Conservation (phyloP, 2,113 vertebrate species). For the Spheniscus mendiculus region DNA sequence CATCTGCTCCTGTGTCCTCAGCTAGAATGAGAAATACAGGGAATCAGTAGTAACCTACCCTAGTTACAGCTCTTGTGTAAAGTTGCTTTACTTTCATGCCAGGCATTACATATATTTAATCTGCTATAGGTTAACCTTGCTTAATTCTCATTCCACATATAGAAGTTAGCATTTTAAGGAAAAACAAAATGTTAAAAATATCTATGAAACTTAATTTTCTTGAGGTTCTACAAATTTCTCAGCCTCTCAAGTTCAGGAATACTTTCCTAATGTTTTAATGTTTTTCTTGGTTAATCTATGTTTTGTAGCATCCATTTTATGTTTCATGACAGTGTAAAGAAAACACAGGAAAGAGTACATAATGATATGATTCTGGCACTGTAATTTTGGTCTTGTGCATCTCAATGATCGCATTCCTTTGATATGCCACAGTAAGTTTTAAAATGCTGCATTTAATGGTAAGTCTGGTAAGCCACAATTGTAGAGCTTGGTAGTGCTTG, state of each 20-base stretch:
- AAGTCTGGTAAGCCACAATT: slow-evolving; percentile 59
- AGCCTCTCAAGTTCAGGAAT: neutral
- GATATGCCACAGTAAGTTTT: slow-evolving; percentile 27
- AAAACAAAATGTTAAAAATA: neutral
- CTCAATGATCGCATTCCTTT: slow-evolving; percentile 55
- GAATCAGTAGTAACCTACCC: neutral
- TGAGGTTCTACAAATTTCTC: neutral
- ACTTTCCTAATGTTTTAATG: neutral
- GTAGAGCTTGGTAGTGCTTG: slow-evolving; percentile 16
- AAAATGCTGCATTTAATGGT: slow-evolving; percentile 39
- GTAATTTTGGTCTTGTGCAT: slow-evolving; percentile 56
- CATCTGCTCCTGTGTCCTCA: neutral
- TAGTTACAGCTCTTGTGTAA: neutral
- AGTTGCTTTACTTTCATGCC: neutral
- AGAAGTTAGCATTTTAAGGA: neutral
- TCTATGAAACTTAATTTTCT: neutral
- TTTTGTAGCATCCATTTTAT: neutral
- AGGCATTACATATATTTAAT: neutral
- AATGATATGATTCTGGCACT: slow-evolving; percentile 42
- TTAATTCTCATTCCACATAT: neutral
- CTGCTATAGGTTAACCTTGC: neutral
- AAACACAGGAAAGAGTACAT: slow-evolving; percentile 29
- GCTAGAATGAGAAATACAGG: neutral
- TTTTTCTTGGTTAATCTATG: slow-evolving; percentile 20
- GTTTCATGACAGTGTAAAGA: neutral